A percentile compares a stretch with the other conserved stretches of the same genome.
Evolutionary conservation across 2,888 invertebrate genomes (phyloP).

Genomic region (Lacanobia wlatinum): DNA sequence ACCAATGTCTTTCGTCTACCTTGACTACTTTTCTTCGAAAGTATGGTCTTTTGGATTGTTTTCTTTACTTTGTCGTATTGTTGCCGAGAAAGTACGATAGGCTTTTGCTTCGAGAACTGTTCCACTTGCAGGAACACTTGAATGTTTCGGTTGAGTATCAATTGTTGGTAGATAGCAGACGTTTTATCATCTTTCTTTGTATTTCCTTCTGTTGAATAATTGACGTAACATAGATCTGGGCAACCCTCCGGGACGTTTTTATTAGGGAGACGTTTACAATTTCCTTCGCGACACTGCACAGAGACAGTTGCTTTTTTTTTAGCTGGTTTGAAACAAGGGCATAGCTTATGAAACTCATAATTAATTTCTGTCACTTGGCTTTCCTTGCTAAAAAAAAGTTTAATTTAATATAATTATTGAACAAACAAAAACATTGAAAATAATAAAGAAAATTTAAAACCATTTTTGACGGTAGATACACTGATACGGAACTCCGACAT

Average conservation of each 20-base stretch:
- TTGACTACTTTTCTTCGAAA: conserved; percentile 56
- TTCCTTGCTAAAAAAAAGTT: conserved; percentile 59
- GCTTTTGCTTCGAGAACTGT: conserved; percentile 75
- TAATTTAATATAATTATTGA: conserved; percentile 13
- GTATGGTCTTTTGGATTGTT: conserved; percentile 73
- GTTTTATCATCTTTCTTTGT: conserved; percentile 8
- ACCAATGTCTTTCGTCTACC: conserved; percentile 46
- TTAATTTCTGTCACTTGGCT: conserved; percentile 57
- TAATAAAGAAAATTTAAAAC: conserved; percentile 56
- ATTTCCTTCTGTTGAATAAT: neutral
- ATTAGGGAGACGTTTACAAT: neutral
- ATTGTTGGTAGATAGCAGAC: conserved; percentile 67
- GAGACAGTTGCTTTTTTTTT: conserved; percentile 23
- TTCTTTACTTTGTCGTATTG: conserved; percentile 83
- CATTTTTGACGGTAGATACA: conserved; percentile 63
- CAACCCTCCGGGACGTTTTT: neutral
- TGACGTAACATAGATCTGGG: neutral
- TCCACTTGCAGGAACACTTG: conserved; percentile 78
- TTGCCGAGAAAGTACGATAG: conserved; percentile 77
- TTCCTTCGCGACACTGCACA: conserved; percentile 26
- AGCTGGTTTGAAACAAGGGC: conserved; percentile 23
- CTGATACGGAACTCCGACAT: conserved; percentile 45
- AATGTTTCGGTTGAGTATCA: conserved; percentile 75
- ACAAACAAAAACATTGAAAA: conserved; percentile 19
- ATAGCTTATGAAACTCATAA: conserved; percentile 46